phyloP scores from a whole-genome alignment of 2,888 invertebrate species.

The Chalcis sispes region DNA sequence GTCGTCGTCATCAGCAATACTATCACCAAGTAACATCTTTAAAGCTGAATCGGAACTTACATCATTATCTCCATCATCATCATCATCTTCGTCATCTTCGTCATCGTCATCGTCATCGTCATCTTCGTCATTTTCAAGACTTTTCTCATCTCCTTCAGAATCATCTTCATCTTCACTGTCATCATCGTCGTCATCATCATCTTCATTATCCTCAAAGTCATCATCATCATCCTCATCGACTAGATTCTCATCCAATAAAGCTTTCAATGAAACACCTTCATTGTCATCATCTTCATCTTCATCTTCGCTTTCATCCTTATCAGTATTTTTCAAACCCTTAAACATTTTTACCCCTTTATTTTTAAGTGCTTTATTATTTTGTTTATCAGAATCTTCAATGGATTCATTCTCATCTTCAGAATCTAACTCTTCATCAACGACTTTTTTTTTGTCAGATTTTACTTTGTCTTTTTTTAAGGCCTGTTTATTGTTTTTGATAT shows the following conservation, averaged over 20 bases:
- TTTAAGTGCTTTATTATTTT: conserved; percentile 39
- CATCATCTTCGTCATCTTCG: conserved; percentile 60
- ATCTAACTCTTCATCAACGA: conserved; percentile 54
- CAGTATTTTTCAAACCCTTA: conserved; percentile 61
- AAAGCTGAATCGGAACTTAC: conserved; percentile 58
- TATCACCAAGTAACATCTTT: conserved; percentile 56
- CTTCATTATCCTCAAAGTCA: conserved; percentile 59
- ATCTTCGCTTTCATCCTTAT: conserved; percentile 57
- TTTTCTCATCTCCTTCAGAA: conserved; percentile 60
- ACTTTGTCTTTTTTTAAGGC: conserved; percentile 17
- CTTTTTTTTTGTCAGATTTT: not conserved
- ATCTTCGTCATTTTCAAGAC: conserved; percentile 62
- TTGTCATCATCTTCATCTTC: conserved; percentile 43
- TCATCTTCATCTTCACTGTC: conserved; percentile 56
- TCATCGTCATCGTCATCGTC: conserved; percentile 62
- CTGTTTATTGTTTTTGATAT: conserved; percentile 31
- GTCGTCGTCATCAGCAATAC: conserved; percentile 62
- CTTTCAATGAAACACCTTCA: too few relatives aligned
- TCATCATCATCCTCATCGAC: conserved; percentile 59
- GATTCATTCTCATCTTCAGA: conserved; percentile 58
- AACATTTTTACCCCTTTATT: conserved; percentile 66
- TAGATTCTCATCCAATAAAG: conserved; percentile 49
- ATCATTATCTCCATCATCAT: conserved; percentile 34
- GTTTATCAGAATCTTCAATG: conserved; percentile 46
- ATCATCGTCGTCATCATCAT: conserved; percentile 60